Conservation (phyloP, 2,888 invertebrate species). For the Machimus rusticus region DNA sequence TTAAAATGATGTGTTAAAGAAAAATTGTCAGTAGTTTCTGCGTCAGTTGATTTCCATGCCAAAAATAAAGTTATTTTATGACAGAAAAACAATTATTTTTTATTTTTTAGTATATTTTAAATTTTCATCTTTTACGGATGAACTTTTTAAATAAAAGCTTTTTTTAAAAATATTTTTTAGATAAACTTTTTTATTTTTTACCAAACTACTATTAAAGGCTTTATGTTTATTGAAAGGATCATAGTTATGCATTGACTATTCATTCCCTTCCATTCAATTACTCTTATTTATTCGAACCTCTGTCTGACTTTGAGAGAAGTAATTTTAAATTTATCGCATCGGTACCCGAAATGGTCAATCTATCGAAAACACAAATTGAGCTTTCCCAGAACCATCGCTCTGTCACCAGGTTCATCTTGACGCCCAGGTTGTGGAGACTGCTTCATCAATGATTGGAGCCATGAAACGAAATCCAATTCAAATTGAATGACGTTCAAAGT, state of each 20-base stretch:
- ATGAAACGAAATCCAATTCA: background rate
- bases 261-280: background rate
- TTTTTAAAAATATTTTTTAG: too few relatives aligned
- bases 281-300: background rate
- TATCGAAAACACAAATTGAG: background rate
- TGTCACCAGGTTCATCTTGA: background rate
- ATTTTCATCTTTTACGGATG: too few relatives aligned
- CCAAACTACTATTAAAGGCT: background rate
- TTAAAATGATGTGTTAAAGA: too few relatives aligned
- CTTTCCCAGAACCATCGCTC: background rate
- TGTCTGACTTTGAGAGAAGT: background rate
- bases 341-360: background rate
- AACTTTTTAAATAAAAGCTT: too few relatives aligned
- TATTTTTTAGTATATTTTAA: too few relatives aligned
- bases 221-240: background rate
- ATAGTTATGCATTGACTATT: background rate
- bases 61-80: too few relatives aligned
- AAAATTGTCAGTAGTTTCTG: too few relatives aligned
- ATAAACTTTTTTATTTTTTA: too few relatives aligned
- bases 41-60: too few relatives aligned
- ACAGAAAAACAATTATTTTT: too few relatives aligned
- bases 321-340: background rate
- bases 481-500: background rate
- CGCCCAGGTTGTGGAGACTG: background rate
- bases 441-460: background rate